Evolutionary conservation across 2,113 vertebrate genomes (phyloP).

Genomic region (Alethe castanea): DNA sequence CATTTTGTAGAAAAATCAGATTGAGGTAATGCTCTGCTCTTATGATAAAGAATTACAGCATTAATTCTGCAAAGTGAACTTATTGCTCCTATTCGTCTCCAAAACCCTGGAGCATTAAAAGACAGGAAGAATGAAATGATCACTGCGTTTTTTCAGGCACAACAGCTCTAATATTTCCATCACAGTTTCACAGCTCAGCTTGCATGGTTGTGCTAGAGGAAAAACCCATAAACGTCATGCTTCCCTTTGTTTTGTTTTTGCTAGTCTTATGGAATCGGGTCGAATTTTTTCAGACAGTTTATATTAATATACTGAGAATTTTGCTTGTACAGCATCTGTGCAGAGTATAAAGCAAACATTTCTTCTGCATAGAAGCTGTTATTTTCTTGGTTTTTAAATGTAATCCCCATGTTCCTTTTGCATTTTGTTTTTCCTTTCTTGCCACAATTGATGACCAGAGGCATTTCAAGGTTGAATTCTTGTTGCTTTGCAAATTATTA

Average conservation of each 20-base stretch:
- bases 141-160: slow-evolving; percentile 85
- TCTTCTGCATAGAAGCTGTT: slow-evolving; percentile 11
- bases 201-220: slow-evolving; percentile 62
- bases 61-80: slow-evolving; percentile 99
- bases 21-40: slow-evolving; percentile 95
- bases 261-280: slow-evolving; percentile 58
- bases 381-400: slow-evolving; percentile 29
- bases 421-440: slow-evolving; percentile 20
- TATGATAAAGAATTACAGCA: slow-evolving; percentile 99
- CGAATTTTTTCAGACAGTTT: slow-evolving; percentile 58
- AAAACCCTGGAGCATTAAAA: slow-evolving; percentile 96
- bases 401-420: background rate
- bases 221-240: slow-evolving; percentile 63
- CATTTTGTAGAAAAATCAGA: slow-evolving; percentile 98
- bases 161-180: slow-evolving; percentile 90
- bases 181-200: slow-evolving; percentile 76
- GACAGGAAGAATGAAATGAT: slow-evolving; percentile 93
- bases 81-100: slow-evolving; percentile 96
- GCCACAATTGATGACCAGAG: slow-evolving; percentile 42
- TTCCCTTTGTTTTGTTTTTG: slow-evolving; percentile 73
- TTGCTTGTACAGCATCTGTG: slow-evolving; percentile 59
- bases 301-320: slow-evolving; percentile 68
- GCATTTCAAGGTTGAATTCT: slow-evolving; percentile 36
- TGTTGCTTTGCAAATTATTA: slow-evolving; percentile 36
- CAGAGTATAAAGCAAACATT: slow-evolving; percentile 37